These are phyloP conservation scores for Crotophaga sulcirostris DNA, from an alignment of 2,113 vertebrate species.

Conservation along the genomic window DNA sequence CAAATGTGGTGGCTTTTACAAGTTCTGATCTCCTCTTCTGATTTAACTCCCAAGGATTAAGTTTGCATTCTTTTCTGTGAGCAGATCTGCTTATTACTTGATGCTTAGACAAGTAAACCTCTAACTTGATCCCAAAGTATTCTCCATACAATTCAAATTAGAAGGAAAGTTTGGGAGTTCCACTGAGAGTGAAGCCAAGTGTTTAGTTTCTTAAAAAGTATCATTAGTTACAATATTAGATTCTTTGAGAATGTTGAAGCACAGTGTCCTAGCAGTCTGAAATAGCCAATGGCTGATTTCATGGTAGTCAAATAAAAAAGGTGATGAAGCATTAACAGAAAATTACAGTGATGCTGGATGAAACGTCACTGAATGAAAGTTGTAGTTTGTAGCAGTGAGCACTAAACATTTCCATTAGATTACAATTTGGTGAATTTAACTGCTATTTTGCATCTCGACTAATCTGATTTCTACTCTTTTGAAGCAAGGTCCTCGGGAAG, in stretches of 20 bases:
- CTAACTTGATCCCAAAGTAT: not conserved
- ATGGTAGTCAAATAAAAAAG: not conserved
- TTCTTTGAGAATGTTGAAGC: not conserved
- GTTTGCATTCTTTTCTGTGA: not conserved
- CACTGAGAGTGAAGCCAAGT: not conserved
- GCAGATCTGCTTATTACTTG: not conserved
- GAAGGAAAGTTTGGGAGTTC: not conserved
- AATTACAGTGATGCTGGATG: not conserved
- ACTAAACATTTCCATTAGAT: not conserved
- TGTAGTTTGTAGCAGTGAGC: not conserved
- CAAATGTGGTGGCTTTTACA: not conserved
- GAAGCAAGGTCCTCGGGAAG: slow-evolving; percentile 78
- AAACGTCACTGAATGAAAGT: not conserved
- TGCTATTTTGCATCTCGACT: not conserved
- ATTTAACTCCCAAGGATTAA: not conserved
- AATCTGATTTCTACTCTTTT: not conserved
- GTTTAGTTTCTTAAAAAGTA: not conserved
- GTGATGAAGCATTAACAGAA: not conserved
- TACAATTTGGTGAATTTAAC: not conserved
- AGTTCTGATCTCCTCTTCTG: not conserved
- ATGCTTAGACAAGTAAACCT: not conserved
- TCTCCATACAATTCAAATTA: not conserved
- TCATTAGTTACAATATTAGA: not conserved
- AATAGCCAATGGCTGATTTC: not conserved
- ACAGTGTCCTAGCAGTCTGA: not conserved